phyloP scores from a whole-genome alignment of 2,113 vertebrate species.

The Syrmaticus mikado region DNA sequence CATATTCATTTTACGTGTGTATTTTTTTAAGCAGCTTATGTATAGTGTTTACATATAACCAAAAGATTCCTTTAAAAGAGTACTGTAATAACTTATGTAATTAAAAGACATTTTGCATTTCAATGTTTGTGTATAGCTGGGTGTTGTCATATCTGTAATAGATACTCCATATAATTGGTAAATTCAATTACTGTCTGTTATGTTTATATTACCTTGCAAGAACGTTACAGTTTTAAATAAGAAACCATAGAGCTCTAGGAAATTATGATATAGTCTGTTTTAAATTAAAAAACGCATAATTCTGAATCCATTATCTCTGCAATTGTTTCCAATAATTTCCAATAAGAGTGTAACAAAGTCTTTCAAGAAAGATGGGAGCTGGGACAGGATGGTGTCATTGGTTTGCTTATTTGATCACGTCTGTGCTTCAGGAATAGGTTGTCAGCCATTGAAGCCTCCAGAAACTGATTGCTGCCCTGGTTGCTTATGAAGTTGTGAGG shows the following conservation, averaged over 20 bases:
- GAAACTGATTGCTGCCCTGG: background rate
- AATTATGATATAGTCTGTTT: background rate
- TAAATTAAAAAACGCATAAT: background rate
- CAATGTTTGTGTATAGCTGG: slow-evolving; percentile 4
- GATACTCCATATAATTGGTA: background rate
- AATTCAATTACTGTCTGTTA: background rate
- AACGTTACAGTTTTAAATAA: slow-evolving; percentile 24
- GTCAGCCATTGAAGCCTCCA: background rate
- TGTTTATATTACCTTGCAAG: slow-evolving; percentile 16
- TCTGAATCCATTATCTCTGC: background rate
- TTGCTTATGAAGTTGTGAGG: accelerated
- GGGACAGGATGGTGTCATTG: background rate
- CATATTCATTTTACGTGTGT: slow-evolving; percentile 66
- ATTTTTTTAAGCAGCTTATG: slow-evolving; percentile 76
- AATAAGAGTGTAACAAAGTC: background rate
- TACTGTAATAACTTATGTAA: slow-evolving; percentile 64
- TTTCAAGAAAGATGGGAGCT: background rate
- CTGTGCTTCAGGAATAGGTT: background rate
- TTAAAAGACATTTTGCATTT: slow-evolving; percentile 39
- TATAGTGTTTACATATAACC: slow-evolving; percentile 68
- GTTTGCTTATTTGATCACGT: background rate
- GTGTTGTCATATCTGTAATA: background rate
- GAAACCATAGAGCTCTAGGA: background rate
- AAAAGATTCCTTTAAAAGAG: slow-evolving; percentile 67
- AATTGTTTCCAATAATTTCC: background rate